Conservation (phyloP, 2,888 invertebrate genomes). For the Tipula helvola region DNA sequence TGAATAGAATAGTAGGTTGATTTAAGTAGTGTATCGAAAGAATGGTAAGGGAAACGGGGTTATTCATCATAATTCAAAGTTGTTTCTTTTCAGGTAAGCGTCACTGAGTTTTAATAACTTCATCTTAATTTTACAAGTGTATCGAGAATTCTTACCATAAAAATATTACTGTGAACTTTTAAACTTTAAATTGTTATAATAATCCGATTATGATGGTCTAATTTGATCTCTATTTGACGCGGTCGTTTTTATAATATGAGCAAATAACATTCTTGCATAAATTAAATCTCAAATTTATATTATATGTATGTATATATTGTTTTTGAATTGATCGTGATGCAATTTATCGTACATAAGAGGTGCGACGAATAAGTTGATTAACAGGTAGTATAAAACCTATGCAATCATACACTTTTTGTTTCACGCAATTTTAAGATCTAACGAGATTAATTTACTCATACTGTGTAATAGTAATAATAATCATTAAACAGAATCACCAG, state of each 20-base stretch:
- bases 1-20: too few species aligned
- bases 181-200: background rate
- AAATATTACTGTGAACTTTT: background rate
- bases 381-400: background rate
- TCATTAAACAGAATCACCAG: background rate
- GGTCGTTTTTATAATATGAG: background rate
- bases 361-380: background rate
- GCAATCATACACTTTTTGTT: background rate
- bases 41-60: too few species aligned
- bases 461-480: background rate
- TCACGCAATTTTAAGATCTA: background rate
- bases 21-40: too few species aligned
- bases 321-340: background rate
- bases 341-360: background rate
- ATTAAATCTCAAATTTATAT: background rate
- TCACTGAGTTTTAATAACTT: background rate
- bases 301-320: background rate
- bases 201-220: background rate
- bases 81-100: background rate
- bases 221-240: background rate
- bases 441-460: background rate
- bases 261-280: background rate
- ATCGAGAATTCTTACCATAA: background rate
- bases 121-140: background rate
- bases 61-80: background rate